A percentile compares a stretch with the other conserved stretches of the same genome.
phyloP scores from a whole-genome alignment of 2,113 vertebrate genomes.

The Ptyas mucosa region DNA sequence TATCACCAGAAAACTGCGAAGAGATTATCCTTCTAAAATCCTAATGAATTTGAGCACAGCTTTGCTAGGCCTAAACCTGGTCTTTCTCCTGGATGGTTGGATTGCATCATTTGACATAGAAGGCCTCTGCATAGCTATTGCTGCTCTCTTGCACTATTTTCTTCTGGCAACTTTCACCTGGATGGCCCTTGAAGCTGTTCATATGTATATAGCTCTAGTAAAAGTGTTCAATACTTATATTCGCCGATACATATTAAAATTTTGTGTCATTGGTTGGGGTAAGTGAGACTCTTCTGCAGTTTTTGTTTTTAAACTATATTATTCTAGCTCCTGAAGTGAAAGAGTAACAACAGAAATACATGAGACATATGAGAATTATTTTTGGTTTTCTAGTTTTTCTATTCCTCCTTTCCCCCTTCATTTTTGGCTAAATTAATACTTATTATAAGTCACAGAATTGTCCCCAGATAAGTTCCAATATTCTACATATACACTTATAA shows the following conservation, averaged over 20 bases:
- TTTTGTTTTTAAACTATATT: not conserved
- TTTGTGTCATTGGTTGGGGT: conserved; percentile 97
- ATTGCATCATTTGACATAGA: conserved; percentile 76
- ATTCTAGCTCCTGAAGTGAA: not conserved
- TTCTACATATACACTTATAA: not conserved
- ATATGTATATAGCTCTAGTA: conserved; percentile 98
- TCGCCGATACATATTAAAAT: conserved; percentile 92
- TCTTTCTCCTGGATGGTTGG: conserved; percentile 92
- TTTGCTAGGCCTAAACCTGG: conserved; percentile 87
- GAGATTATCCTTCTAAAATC: conserved; percentile 98
- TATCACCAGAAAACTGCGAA: conserved; percentile 81
- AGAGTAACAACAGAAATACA: not conserved
- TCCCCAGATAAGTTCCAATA: not conserved
- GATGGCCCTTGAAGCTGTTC: conserved; percentile 96
- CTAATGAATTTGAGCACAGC: conserved; percentile 96
- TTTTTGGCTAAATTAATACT: not conserved
- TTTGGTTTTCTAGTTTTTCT: not conserved
- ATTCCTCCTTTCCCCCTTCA: not conserved
- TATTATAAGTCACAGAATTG: not conserved
- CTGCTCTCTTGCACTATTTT: conserved; percentile 88
- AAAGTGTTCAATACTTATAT: conserved; percentile 99
- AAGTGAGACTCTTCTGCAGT: conserved; percentile 48
- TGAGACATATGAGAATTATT: not conserved
- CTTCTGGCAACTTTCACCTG: conserved; percentile 94
- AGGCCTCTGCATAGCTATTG: conserved; percentile 80